Conservation (phyloP, 2,888 invertebrate genomes). For the Clanis bilineata region DNA sequence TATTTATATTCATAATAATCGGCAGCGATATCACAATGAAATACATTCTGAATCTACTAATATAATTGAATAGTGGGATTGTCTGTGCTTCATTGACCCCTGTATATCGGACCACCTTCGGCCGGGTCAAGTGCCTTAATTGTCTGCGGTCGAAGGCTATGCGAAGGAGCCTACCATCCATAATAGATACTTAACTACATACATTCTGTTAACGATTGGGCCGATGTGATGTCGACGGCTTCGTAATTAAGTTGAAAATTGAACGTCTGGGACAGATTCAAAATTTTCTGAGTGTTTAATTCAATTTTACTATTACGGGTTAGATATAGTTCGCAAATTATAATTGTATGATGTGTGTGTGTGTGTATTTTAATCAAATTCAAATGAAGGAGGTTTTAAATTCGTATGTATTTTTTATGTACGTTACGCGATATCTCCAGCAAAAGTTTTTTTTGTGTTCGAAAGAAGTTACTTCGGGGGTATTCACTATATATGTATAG, state of each 20-base stretch:
- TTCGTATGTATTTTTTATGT: no score
- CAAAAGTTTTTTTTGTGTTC: no score
- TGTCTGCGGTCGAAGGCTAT: slow-evolving; percentile 42
- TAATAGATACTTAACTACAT: slow-evolving; percentile 13
- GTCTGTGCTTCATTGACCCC: slow-evolving; percentile 49
- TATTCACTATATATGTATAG: no score
- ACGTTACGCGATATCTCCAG: no score
- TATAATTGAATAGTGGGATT: slow-evolving; percentile 47
- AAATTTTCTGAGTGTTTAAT: background rate
- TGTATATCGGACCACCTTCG: slow-evolving; percentile 48
- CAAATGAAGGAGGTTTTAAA: no score
- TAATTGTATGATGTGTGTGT: background rate
- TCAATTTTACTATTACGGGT: background rate
- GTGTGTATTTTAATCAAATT: background rate
- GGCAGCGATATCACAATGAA: background rate
- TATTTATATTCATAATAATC: background rate
- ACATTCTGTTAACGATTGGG: slow-evolving; percentile 12
- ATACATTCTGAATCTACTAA: slow-evolving; percentile 33
- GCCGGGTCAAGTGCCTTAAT: slow-evolving; percentile 70
- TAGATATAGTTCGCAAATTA: background rate
- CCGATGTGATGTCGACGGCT: slow-evolving; percentile 6
- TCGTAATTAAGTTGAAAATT: slow-evolving; percentile 7
- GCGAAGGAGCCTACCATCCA: background rate
- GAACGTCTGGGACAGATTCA: background rate
- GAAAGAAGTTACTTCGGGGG: no score